Base-by-base conservation (phyloP, 2,888 invertebrate species). In the Spisula solida region DNA sequence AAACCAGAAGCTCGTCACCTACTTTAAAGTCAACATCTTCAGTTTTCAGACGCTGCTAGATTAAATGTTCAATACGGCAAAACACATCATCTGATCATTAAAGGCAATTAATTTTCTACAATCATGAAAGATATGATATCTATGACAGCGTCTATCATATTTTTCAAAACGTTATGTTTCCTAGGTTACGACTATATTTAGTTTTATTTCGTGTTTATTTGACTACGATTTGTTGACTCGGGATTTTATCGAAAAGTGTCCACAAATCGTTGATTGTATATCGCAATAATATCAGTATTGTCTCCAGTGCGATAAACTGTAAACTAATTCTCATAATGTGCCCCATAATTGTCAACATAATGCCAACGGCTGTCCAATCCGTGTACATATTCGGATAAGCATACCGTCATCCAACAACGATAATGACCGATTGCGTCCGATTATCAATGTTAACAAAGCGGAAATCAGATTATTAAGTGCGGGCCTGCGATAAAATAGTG, bases 401-500 rank as follows among this genome's bases (percentile, higher is more conserved):
- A 82, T 70, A 79, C 81, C 79, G 78, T 70, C 85, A 85, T 78
- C 82, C 85, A 85, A 81, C 78, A 47, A 51, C 29, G 90, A 89
- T 89, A 89, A 89, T 88, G 88, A 80, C 78, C 88, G 88, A 85
- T 88, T 75, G 82, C 78, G 87, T 81, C 75, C 88, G 89, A 81
- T 90, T 79, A 86, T 29, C 55, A 41, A 81, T 90, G 84, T 90
- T 79, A 86, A 29, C 55, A 41, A 81, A 91, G 84, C 92, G 92
- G 92, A 92, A 90, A 90, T 92, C 48, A 81, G 92, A 92, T 92
- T 82, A 90, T 75, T 55, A 25, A 34, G 79, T 31, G 88, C 79
- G 70, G 55, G 79, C 87, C 87, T 87, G 83, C 51, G 91, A 91
- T 91, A 88, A 88, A 79, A 86, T 88, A 85, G 80, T 87, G 55